Conservation (phyloP, 2,888 invertebrate species). For the Vannuccia rotundouncinata region DNA sequence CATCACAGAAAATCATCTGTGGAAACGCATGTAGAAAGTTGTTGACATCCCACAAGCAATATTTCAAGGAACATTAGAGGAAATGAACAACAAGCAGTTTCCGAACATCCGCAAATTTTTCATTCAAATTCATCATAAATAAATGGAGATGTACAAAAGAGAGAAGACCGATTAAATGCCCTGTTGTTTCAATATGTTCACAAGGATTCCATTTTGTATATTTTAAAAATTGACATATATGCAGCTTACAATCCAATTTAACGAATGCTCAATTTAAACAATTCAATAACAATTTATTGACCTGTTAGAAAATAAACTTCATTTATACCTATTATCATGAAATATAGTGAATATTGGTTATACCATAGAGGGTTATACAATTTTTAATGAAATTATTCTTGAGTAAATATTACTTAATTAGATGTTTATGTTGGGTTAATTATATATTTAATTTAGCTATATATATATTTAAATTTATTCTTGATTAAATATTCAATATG, state of each 20-base stretch:
- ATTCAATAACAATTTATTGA: too few species aligned
- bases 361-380: too few species aligned
- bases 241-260: neutral
- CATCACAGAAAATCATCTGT: neutral
- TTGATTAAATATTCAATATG: too few species aligned
- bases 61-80: neutral
- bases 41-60: neutral
- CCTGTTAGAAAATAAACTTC: too few species aligned
- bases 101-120: neutral
- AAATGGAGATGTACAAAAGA: neutral
- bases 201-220: neutral
- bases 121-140: neutral
- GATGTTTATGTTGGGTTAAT: too few species aligned
- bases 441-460: too few species aligned
- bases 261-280: too few species aligned
- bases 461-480: too few species aligned
- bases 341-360: neutral
- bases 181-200: neutral
- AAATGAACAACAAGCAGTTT: neutral
- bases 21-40: neutral
- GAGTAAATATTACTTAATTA: too few species aligned
- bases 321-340: neutral
- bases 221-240: neutral
- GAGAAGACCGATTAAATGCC: neutral
- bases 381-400: too few species aligned